phyloP scores from a whole-genome alignment of 2,888 invertebrate genomes.

The Agapostemon virescens region DNA sequence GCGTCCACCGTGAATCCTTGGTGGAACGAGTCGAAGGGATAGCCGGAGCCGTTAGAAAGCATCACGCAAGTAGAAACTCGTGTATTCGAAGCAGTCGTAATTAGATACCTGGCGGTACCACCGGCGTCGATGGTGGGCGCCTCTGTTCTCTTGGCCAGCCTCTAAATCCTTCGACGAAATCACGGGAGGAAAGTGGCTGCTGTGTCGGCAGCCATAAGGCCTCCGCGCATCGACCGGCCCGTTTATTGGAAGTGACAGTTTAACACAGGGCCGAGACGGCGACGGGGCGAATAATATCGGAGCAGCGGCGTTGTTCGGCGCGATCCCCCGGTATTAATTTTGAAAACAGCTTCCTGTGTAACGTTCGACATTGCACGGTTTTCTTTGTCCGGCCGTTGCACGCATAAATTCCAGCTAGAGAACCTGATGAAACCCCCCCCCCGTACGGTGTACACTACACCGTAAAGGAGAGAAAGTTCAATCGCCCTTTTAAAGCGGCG shows the following conservation, averaged over 20 bases:
- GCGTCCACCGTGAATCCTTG: constrained; percentile 9
- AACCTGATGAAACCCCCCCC: constrained; percentile 43
- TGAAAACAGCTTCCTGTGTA: neutral
- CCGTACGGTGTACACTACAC: constrained; percentile 17
- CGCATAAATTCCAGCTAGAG: constrained; percentile 36
- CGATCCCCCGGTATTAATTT: constrained; percentile 29
- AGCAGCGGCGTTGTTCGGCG: constrained; percentile 5
- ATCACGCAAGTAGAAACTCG: constrained; percentile 67
- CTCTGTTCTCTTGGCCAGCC: constrained; percentile 35
- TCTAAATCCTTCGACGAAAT: constrained; percentile 58
- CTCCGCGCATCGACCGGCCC: constrained; percentile 43
- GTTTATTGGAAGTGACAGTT: constrained; percentile 54
- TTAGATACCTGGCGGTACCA: constrained; percentile 63
- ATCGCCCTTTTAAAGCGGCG: constrained; percentile 42
- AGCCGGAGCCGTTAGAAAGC: constrained; percentile 40
- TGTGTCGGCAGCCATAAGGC: constrained; percentile 51
- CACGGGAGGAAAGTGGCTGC: constrained; percentile 37
- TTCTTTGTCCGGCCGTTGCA: constrained; percentile 18
- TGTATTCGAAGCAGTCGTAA: constrained; percentile 64
- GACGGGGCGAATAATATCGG: neutral
- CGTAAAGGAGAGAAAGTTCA: constrained; percentile 59
- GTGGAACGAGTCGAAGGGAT: constrained; percentile 31
- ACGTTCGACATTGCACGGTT: constrained; percentile 14
- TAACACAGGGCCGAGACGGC: constrained; percentile 24
- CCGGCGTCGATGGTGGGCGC: constrained; percentile 52